phyloP scores from a whole-genome alignment of 2,888 invertebrate genomes.

The Archips xylosteana region DNA sequence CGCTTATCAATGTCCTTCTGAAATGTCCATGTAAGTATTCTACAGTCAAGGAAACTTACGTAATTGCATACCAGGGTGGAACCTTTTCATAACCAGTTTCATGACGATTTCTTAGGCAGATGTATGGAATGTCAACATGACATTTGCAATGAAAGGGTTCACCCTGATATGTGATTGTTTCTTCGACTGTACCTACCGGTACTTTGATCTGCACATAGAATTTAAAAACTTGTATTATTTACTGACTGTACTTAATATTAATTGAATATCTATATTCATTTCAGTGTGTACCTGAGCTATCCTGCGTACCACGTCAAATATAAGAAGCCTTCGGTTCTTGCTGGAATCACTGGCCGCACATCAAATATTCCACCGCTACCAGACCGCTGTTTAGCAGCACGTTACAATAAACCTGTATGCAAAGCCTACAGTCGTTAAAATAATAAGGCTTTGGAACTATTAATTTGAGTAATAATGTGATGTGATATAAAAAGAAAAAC shows the following conservation, averaged over 20 bases:
- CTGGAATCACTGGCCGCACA: slow-evolving; percentile 70
- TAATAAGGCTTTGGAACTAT: slow-evolving; percentile 9
- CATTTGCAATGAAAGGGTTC: no score
- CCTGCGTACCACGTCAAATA: slow-evolving; percentile 83
- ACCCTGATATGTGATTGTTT: no score
- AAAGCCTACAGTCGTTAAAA: slow-evolving; percentile 69
- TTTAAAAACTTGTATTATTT: no score
- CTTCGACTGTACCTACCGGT: no score
- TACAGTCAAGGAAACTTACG: no score
- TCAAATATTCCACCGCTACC: slow-evolving; percentile 77
- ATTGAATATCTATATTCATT: slow-evolving; percentile 46
- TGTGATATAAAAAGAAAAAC: no score
- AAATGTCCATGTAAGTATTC: slow-evolving; percentile 69
- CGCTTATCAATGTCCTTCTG: slow-evolving; percentile 81
- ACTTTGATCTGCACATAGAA: no score
- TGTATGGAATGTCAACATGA: no score
- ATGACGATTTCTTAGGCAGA: no score
- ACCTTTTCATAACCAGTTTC: no score
- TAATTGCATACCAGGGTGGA: no score
- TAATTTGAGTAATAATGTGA: background rate
- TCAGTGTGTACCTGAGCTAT: slow-evolving; percentile 79
- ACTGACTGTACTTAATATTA: no score
- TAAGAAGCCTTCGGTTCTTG: slow-evolving; percentile 80
- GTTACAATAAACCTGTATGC: slow-evolving; percentile 77
- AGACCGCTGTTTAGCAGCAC: slow-evolving; percentile 77